Evolutionary conservation across 1,140 invertebrate genomes (phyloP), one percentile per base, ranked within the genome.

Genomic region (Aricia agestis): DNA sequence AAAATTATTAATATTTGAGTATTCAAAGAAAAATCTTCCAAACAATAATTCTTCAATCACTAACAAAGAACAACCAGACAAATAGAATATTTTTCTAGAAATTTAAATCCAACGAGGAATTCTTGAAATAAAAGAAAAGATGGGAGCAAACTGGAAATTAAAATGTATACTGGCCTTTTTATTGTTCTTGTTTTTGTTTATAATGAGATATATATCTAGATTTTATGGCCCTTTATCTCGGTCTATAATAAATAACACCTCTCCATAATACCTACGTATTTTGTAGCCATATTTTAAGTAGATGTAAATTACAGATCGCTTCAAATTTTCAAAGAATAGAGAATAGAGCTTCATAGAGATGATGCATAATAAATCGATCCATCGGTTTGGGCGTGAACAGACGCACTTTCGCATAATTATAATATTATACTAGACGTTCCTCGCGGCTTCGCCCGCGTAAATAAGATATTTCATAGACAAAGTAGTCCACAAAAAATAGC

Each of bases 121-220:
- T 18, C 59, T 63, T 63, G 59, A 31, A 63, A 63, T 11, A 25
- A 63, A 10, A 63, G 11, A 63, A 63, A 25, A 63, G 59, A 63
- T 25, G 17, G 59, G 19, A 63, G 59, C 59, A 63, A 63, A 19
- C 59, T 63, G 59, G 59, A 63, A 19, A 63, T 63, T 63, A 63
- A 63, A 25, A 25, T 63, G 59, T 11, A 63, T 63, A 63, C 31
- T 63, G 59, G 19, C 59, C 19, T 63, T 63, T 63, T 63, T 11
- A 63, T 25, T 63, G 59, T 25, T 63, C 17, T 25, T 63, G 18
- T 63, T 63, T 18, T 18, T 63, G 59, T 63, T 63, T 63, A 25
- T 63, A 63, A 63, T 63, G 17, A 25, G 10, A 63, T 25, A 63
- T 52, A 63, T 25, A 63, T 52, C 45, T 52, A 52, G 45, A 15